Evolutionary conservation across 1,140 invertebrate genomes (phyloP).

Genomic region (Sminthurides bifidus): DNA sequence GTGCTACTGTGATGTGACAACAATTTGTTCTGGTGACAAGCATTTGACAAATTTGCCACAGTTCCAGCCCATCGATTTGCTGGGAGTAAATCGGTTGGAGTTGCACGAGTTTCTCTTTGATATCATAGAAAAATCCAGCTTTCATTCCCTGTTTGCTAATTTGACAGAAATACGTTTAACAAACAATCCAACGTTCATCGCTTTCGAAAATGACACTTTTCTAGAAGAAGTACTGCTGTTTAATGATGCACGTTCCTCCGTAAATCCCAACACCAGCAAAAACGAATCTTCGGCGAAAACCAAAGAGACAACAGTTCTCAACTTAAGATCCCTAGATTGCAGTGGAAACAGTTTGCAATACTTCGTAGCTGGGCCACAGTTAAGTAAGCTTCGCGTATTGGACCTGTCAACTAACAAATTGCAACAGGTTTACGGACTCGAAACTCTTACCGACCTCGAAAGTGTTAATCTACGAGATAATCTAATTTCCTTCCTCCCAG

Average conservation of each 20-base stretch:
- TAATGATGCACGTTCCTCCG: conserved; percentile 1
- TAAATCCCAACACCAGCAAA: conserved; percentile 4
- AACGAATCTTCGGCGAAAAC: background rate
- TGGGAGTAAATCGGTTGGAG: conserved; percentile 13
- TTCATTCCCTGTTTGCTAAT: conserved; percentile 15
- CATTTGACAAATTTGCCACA: conserved; percentile 7
- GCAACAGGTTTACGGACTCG: conserved; percentile 33
- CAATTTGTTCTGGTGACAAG: conserved; percentile 22
- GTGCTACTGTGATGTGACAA: conserved; percentile 23
- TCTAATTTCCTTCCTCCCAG: conserved; percentile 16
- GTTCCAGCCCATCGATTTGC: background rate
- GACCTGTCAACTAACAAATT: conserved; percentile 40
- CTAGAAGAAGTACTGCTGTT: too few relatives aligned
- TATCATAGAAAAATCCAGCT: conserved; percentile 5
- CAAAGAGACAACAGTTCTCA: conserved; percentile 3
- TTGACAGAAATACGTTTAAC: conserved; percentile 20
- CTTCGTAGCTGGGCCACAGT: conserved; percentile 18
- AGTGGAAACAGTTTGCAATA: conserved; percentile 25
- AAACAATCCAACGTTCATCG: conserved; percentile 10
- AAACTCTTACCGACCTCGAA: conserved; percentile 15
- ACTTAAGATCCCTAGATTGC: conserved; percentile 22
- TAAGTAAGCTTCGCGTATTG: conserved; percentile 37
- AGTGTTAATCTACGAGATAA: conserved; percentile 30
- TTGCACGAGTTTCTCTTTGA: conserved; percentile 19
- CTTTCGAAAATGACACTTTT: conserved; percentile 26